These are phyloP conservation scores for Umimayanthus kanabou DNA, from an alignment of 92 coral and sea anemone species.

Conservation along the genomic window DNA sequence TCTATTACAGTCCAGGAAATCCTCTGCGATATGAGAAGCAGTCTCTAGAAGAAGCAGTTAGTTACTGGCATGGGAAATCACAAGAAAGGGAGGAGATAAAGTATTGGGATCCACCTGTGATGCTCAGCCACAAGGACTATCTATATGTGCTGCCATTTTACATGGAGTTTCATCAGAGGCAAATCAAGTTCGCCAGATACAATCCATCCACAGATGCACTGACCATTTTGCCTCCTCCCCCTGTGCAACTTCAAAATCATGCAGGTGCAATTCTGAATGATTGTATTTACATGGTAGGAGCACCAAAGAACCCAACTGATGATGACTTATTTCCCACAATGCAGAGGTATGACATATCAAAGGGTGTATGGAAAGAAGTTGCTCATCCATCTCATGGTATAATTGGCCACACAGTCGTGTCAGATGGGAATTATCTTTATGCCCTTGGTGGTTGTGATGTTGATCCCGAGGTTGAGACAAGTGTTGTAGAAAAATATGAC, in stretches of 20 bases:
- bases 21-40: not conserved
- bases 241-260: not conserved
- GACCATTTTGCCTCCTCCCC: not conserved
- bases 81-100: too few species aligned
- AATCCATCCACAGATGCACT: not conserved
- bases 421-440: conserved; percentile 6
- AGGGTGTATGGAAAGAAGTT: not conserved
- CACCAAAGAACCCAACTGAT: not conserved
- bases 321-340: not conserved
- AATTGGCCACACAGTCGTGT: not conserved
- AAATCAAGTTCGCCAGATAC: not conserved
- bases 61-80: not conserved
- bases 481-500: not conserved
- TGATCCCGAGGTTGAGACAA: too few species aligned
- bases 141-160: not conserved
- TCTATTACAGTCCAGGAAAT: not conserved
- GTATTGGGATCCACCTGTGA: not conserved
- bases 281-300: not conserved
- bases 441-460: not conserved
- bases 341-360: not conserved
- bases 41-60: not conserved
- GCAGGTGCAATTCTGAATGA: not conserved
- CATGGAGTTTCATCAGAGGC: not conserved
- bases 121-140: not conserved
- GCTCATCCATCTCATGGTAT: not conserved